Evolutionary conservation across 1,140 invertebrate species (phyloP).

Genomic region (Microplitis mediator): DNA sequence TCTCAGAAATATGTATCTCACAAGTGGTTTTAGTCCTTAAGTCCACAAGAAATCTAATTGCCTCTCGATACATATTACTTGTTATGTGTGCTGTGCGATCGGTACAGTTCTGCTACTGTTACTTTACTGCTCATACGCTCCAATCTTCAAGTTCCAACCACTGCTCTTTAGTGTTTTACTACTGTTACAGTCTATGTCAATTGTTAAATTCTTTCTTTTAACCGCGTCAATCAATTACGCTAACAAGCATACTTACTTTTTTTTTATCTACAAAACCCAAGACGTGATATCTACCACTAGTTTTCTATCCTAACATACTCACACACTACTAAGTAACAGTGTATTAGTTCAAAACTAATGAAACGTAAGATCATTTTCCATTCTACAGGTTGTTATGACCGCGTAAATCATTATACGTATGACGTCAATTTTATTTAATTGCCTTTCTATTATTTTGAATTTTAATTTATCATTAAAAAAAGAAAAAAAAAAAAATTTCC

Average conservation of each 20-base stretch:
- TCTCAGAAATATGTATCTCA: conserved; percentile 16
- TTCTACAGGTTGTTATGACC: not conserved
- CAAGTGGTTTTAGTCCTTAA: not conserved
- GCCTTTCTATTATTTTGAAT: too few relatives aligned
- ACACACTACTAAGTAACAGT: not conserved
- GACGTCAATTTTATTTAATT: conserved; percentile 18
- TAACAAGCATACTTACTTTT: conserved; percentile 11
- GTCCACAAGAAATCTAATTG: conserved; percentile 16
- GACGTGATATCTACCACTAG: not conserved
- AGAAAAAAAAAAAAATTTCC: too few relatives aligned
- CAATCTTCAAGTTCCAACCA: too few relatives aligned
- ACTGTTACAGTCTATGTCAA: not conserved
- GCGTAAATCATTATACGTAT: conserved; percentile 1
- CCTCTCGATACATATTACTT: not conserved
- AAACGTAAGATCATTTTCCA: not conserved
- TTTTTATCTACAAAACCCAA: conserved; percentile 1
- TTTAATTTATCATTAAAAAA: too few relatives aligned
- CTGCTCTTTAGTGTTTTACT: too few relatives aligned
- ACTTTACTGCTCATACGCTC: too few relatives aligned
- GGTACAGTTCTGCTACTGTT: too few relatives aligned
- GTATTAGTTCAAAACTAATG: too few relatives aligned
- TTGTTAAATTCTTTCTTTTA: conserved; percentile 19
- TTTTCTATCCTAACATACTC: conserved; percentile 7
- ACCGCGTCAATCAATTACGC: conserved; percentile 18
- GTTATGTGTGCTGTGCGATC: not conserved